Percentiles rank a stretch among this genome's conserved stretches.
Evolutionary conservation across 2,888 invertebrate species (phyloP).

Genomic region (Eristalis tenax): DNA sequence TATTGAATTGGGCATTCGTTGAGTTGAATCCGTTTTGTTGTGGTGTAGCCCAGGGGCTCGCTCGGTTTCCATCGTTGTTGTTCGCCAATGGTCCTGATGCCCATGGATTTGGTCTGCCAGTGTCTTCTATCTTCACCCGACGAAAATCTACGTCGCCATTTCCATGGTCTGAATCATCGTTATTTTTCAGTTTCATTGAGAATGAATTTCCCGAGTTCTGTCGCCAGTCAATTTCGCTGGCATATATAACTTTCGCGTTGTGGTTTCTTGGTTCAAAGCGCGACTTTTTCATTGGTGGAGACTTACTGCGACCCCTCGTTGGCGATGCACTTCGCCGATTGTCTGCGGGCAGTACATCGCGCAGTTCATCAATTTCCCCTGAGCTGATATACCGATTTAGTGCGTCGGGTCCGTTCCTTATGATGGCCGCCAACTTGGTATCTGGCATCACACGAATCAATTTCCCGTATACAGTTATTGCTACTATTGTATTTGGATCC

Average conservation of each 20-base stretch:
- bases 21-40: constrained; percentile 60
- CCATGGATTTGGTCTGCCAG: constrained; percentile 56
- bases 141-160: constrained; percentile 58
- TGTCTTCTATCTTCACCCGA: constrained; percentile 48
- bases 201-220: constrained; percentile 75
- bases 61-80: constrained; percentile 56
- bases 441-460: constrained; percentile 89
- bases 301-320: constrained; percentile 74
- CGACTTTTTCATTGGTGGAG: constrained; percentile 78
- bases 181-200: constrained; percentile 76
- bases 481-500: constrained; percentile 90
- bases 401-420: constrained; percentile 89
- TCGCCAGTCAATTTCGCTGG: constrained; percentile 74
- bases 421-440: constrained; percentile 88
- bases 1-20: constrained; percentile 54
- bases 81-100: constrained; percentile 56
- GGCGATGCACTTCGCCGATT: constrained; percentile 80
- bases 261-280: constrained; percentile 80
- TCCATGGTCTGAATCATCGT: constrained; percentile 40
- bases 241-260: constrained; percentile 79
- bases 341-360: constrained; percentile 89
- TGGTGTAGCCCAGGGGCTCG: constrained; percentile 63
- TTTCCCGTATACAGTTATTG: constrained; percentile 92
- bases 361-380: constrained; percentile 90
- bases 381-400: constrained; percentile 89